A percentile compares a stretch with the other conserved stretches of the same genome.
These are phyloP conservation scores for Notodromas monacha DNA, from an alignment of 2,888 invertebrate species.

Conservation along the genomic window DNA sequence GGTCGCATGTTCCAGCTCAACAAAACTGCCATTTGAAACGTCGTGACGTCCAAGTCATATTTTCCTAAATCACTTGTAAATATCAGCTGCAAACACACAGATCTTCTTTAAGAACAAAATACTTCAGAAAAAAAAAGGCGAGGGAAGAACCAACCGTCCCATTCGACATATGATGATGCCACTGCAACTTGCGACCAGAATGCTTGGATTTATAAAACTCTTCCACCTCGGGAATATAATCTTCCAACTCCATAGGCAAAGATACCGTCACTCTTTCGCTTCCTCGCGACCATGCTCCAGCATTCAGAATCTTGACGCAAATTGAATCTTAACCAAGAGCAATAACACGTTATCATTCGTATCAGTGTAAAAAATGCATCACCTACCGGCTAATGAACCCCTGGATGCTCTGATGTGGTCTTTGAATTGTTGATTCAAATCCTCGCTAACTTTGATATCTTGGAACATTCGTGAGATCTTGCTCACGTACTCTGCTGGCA, in stretches of 20 bases:
- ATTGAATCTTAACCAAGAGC: conserved; percentile 27
- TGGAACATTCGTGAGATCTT: conserved; percentile 91
- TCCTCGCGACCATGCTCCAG: conserved; percentile 87
- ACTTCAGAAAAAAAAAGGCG: not conserved
- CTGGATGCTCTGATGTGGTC: conserved; percentile 32
- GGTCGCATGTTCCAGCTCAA: conserved; percentile 97
- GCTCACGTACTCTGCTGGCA: conserved; percentile 98
- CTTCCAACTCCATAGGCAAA: conserved; percentile 82
- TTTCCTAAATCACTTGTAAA: conserved; percentile 68
- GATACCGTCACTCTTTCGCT: conserved; percentile 81
- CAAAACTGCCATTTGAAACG: conserved; percentile 96
- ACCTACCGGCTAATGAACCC: conserved; percentile 21
- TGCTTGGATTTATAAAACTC: conserved; percentile 93
- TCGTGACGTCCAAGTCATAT: conserved; percentile 91
- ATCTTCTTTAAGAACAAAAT: not conserved
- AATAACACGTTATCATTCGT: no score
- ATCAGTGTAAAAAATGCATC: conserved; percentile 4
- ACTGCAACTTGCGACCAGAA: conserved; percentile 81
- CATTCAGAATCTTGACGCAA: conserved; percentile 91
- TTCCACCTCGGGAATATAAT: conserved; percentile 94
- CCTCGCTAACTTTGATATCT: conserved; percentile 90
- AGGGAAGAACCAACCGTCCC: conserved; percentile 31
- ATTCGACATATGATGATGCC: conserved; percentile 98
- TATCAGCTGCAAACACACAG: conserved; percentile 29
- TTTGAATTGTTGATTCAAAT: conserved; percentile 70